Percentiles rank a stretch among this genome's conserved stretches.
phyloP scores from a whole-genome alignment of 1,140 invertebrate genomes.

The Neelides sp. region DNA sequence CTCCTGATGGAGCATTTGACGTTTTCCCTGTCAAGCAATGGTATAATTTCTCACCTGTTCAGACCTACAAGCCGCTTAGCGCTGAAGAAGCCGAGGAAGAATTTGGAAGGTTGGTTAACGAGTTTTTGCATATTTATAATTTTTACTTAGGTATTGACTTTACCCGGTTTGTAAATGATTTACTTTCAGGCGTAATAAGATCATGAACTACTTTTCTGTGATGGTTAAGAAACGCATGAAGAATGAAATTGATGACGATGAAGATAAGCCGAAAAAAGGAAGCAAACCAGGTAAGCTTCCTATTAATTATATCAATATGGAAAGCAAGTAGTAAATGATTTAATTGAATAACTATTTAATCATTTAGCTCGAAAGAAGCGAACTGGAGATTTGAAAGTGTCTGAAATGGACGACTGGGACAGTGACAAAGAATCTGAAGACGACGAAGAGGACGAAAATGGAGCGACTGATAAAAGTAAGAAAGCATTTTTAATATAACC shows the following conservation, averaged over 20 bases:
- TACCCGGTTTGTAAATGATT: neutral
- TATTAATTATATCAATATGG: too few species aligned
- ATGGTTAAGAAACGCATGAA: slow-evolving; percentile 79
- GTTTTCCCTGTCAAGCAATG: slow-evolving; percentile 89
- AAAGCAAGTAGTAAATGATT: slow-evolving; percentile 35
- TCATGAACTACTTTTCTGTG: slow-evolving; percentile 85
- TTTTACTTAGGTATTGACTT: neutral
- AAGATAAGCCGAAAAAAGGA: slow-evolving; percentile 53
- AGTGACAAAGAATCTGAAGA: slow-evolving; percentile 47
- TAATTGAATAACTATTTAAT: neutral
- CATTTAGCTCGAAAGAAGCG: neutral
- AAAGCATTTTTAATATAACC: slow-evolving; percentile 20
- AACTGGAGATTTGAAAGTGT: slow-evolving; percentile 59
- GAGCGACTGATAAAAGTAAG: slow-evolving; percentile 54
- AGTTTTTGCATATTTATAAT: neutral
- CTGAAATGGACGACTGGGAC: slow-evolving; percentile 86
- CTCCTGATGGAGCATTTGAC: slow-evolving; percentile 83
- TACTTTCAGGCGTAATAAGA: slow-evolving; percentile 66
- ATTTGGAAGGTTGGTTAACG: slow-evolving; percentile 53
- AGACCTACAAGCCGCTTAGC: slow-evolving; percentile 80
- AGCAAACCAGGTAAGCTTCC: slow-evolving; percentile 38
- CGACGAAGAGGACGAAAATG: slow-evolving; percentile 49
- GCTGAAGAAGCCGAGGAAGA: slow-evolving; percentile 95
- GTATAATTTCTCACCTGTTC: slow-evolving; percentile 81
- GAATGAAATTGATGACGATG: slow-evolving; percentile 65